These are phyloP conservation scores for Hirtodrosophila cameraria DNA, from an alignment of 2,888 invertebrate genomes.

Conservation along the genomic window DNA sequence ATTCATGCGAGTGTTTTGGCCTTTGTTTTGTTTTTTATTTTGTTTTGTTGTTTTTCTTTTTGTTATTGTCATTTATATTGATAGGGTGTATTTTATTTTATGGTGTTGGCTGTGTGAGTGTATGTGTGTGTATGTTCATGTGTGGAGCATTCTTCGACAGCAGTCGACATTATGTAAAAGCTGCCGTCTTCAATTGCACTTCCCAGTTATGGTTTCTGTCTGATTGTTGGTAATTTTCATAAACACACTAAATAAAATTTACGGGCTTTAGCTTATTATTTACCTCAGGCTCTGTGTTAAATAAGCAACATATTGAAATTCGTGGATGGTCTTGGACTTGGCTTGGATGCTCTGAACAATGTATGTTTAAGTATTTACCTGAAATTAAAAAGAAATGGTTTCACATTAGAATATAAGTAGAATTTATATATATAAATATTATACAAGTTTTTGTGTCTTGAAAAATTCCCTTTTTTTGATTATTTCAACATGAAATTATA, in stretches of 20 bases:
- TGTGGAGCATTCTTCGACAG: constrained; percentile 12
- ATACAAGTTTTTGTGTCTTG: neutral
- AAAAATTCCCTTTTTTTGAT: neutral
- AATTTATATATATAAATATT: neutral
- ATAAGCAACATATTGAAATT: constrained; percentile 38
- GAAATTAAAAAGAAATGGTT: neutral
- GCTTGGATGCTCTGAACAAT: neutral
- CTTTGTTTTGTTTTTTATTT: constrained; percentile 27
- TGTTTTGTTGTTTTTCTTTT: constrained; percentile 29
- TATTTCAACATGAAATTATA: constrained; percentile 2
- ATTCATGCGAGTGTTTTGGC: constrained; percentile 65
- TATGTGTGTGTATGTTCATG: constrained; percentile 9
- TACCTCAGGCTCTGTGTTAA: constrained; percentile 41
- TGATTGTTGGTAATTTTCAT: constrained; percentile 73
- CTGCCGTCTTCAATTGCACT: constrained; percentile 47
- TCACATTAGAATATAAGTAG: too few relatives aligned
- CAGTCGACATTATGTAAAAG: constrained; percentile 48
- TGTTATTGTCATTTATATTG: constrained; percentile 72
- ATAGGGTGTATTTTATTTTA: constrained; percentile 78
- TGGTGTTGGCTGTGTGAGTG: constrained; percentile 27
- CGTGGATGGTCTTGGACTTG: neutral
- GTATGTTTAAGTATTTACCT: constrained; percentile 10
- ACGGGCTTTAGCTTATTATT: constrained; percentile 49
- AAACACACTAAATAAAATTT: constrained; percentile 62
- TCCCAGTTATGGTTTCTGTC: constrained; percentile 72